Conservation (phyloP, 1,140 invertebrate genomes). For the Oryctes rhinoceros region DNA sequence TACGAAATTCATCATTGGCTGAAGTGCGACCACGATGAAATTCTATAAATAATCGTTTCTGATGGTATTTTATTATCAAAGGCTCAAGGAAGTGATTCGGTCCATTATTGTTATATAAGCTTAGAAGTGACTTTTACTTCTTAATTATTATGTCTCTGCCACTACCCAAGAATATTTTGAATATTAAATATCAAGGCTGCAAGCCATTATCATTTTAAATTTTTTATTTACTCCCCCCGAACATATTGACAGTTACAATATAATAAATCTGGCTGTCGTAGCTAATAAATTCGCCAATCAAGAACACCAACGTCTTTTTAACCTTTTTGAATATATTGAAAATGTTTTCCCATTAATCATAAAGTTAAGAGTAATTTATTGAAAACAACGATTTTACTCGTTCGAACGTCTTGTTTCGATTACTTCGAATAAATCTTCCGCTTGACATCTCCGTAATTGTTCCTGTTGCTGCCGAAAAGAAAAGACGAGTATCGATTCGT, state of each 20-base stretch:
- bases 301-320: neutral
- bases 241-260: neutral
- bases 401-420: slow-evolving; percentile 25
- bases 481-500: neutral
- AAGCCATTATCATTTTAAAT: too few relatives aligned
- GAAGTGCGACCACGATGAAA: too few relatives aligned
- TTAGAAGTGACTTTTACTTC: too few relatives aligned
- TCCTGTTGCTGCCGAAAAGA: slow-evolving; percentile 27
- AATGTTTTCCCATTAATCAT: slow-evolving; percentile 36
- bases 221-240: neutral
- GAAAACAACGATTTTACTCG: slow-evolving; percentile 31
- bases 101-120: too few relatives aligned
- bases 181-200: too few relatives aligned
- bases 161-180: too few relatives aligned
- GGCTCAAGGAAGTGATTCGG: too few relatives aligned
- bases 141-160: too few relatives aligned
- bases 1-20: too few relatives aligned
- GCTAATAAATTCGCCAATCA: slow-evolving; percentile 28
- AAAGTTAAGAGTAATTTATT: slow-evolving; percentile 30
- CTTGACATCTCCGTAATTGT: slow-evolving; percentile 20
- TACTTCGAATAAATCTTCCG: slow-evolving; percentile 27
- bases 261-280: slow-evolving; percentile 22
- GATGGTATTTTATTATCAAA: too few relatives aligned
- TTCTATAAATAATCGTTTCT: too few relatives aligned
- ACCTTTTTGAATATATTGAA: slow-evolving; percentile 28